phyloP scores from a whole-genome alignment of 2,797 vertebrate genomes.

The Acanthiza pusilla region DNA sequence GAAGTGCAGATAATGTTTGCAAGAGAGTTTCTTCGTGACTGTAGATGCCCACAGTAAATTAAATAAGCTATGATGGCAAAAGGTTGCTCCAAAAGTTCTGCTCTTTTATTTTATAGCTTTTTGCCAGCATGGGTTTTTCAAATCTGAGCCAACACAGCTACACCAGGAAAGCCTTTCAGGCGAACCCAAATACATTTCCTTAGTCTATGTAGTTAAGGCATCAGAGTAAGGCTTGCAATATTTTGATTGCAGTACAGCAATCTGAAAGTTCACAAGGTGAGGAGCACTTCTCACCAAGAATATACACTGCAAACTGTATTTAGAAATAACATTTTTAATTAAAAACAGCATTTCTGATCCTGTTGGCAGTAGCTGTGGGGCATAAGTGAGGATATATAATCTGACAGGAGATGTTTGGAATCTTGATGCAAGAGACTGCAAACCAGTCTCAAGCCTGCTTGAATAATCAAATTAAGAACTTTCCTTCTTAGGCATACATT shows the following conservation, averaged over 20 bases:
- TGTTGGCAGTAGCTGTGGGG: constrained; percentile 66
- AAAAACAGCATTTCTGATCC: constrained; percentile 66
- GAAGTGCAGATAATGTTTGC: neutral
- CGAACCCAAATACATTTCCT: neutral
- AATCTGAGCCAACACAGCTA: neutral
- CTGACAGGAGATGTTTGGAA: constrained; percentile 57
- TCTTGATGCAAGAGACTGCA: constrained; percentile 60
- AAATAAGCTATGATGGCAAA: neutral
- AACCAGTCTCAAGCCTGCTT: constrained; percentile 63
- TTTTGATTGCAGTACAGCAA: constrained; percentile 7
- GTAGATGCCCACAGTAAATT: neutral
- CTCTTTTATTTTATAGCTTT: neutral
- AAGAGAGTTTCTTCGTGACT: neutral
- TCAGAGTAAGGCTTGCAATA: neutral
- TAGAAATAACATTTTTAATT: constrained; percentile 69
- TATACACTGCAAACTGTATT: constrained; percentile 53
- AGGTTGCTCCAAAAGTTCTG: neutral
- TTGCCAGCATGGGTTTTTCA: neutral
- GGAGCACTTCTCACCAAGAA: constrained; percentile 52
- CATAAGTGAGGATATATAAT: constrained; percentile 58
- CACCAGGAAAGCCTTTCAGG: neutral
- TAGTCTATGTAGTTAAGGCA: neutral
- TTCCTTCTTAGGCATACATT: constrained; percentile 20
- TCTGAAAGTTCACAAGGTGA: constrained; percentile 60
- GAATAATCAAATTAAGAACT: constrained; percentile 67